Evolutionary conservation across 1,140 invertebrate genomes (phyloP).

Genomic region (Venturia canescens): DNA sequence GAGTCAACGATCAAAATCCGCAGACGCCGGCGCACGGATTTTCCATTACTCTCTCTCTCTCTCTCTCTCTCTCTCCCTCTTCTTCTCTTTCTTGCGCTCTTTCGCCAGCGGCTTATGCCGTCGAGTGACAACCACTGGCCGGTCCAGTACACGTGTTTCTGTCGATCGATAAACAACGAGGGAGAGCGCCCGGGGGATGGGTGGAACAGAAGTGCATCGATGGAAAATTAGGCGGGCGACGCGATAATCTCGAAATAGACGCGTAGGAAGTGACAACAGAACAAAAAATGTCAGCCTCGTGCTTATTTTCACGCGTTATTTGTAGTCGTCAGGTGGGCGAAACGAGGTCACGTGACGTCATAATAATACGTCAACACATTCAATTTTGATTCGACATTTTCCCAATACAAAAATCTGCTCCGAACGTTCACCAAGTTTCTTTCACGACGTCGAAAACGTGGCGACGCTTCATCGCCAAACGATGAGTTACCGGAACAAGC

Average conservation of each 20-base stretch:
- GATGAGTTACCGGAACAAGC: too few relatives aligned
- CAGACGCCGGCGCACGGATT: conserved; percentile 46
- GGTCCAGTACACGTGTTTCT: conserved; percentile 61
- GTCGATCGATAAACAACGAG: conserved; percentile 63
- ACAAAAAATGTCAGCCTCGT: too few relatives aligned
- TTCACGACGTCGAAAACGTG: too few relatives aligned
- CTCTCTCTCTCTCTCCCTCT: conserved; percentile 19
- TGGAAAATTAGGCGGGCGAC: conserved; percentile 16
- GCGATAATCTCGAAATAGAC: neutral
- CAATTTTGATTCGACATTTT: too few relatives aligned
- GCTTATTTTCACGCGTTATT: too few relatives aligned
- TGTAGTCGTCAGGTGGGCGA: too few relatives aligned
- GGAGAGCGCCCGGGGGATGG: conserved; percentile 50
- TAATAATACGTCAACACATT: too few relatives aligned
- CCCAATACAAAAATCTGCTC: too few relatives aligned
- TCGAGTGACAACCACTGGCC: conserved; percentile 64
- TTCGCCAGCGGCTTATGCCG: neutral
- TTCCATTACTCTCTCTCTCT: conserved; percentile 34
- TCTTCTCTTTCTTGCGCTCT: conserved; percentile 12
- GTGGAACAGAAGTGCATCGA: conserved; percentile 47
- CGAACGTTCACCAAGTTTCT: too few relatives aligned
- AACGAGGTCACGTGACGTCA: too few relatives aligned
- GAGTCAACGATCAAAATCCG: conserved; percentile 49
- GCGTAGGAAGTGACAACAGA: neutral
- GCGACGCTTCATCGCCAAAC: too few relatives aligned